Percentiles rank a stretch among this genome's conserved stretches.
Evolutionary conservation across 2,113 vertebrate genomes (phyloP).

Genomic region (Oenanthe melanoleuca): DNA sequence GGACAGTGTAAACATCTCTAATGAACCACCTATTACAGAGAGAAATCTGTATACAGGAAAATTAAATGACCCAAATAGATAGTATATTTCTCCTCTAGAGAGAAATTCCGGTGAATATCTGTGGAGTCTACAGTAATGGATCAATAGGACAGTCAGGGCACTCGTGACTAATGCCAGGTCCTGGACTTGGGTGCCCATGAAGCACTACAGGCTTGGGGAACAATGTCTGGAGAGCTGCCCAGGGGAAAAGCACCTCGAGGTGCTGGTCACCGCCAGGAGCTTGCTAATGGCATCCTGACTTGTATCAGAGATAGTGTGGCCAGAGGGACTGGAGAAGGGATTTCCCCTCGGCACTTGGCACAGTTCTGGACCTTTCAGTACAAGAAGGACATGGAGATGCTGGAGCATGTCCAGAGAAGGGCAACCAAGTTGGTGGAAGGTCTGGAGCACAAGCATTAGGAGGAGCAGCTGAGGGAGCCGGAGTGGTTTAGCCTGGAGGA

Average conservation of each 20-base stretch:
- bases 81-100: background rate
- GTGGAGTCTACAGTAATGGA: background rate
- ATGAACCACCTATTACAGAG: conserved; percentile 24
- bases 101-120: background rate
- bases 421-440: background rate
- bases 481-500: background rate
- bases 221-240: background rate
- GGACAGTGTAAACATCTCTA: conserved; percentile 25
- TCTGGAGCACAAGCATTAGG: background rate
- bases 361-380: background rate
- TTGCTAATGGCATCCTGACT: background rate
- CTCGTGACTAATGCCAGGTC: background rate
- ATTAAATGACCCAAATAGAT: background rate
- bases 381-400: background rate
- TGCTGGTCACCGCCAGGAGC: background rate
- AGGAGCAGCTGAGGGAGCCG: background rate
- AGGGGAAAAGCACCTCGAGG: rapidly evolving
- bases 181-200: background rate
- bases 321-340: background rate
- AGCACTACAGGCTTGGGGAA: background rate
- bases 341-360: background rate
- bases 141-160: background rate
- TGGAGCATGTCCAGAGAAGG: background rate
- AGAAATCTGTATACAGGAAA: conserved; percentile 6
- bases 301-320: background rate